Evolutionary conservation across 92 coral and sea anemone species (phyloP), one percentile per base, ranked within the genome.

Genomic region (Porites lobata): DNA sequence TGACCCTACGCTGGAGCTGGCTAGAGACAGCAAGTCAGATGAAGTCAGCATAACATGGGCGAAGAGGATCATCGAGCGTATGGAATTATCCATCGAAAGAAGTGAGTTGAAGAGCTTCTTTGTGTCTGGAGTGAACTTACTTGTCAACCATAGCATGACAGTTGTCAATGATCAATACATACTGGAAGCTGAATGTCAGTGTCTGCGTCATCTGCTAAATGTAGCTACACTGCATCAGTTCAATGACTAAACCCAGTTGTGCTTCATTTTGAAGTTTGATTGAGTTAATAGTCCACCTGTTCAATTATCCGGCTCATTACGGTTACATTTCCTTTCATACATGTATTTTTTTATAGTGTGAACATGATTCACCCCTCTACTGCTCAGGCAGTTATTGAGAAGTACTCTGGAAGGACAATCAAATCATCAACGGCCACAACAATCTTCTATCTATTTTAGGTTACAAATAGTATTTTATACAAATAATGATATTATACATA

Each of bases 1-100:
- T 77, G 89, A 85, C 75, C 89, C 85, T 85, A 85, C 89, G 77
- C 89, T 85, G 89, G 89, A 77, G 85, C 85, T 85, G 77, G 15
- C 89, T 85, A 85, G 77, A 77, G 85, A 85, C 85, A 77, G 85
- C 89, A 85, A 21, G 89, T 85, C 89, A 77, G 89, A 85, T 77
- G 89, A 85, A 85, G 89, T 85, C 68, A 85, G 89, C 85, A 85
- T 85, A 77, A 77, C 89, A 85, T 85, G 89, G 89, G 89, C 89
- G 85, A 85, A 77, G 76, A 77, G 89, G 89, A 77, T 85, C 76
- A 85, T 85, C 69, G 76, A 85, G 77, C 85, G 89, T 77, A 64
- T 85, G 89, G 89, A 85, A 85, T 85, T 65, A 68, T 85, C 85
- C 85, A 77, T 85, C 54, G 89, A 85, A 76, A 85, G 89, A 85